These are phyloP conservation scores for Pangasius sanitwongsei DNA, from an alignment of 2,797 vertebrate genomes.

Conservation along the genomic window DNA sequence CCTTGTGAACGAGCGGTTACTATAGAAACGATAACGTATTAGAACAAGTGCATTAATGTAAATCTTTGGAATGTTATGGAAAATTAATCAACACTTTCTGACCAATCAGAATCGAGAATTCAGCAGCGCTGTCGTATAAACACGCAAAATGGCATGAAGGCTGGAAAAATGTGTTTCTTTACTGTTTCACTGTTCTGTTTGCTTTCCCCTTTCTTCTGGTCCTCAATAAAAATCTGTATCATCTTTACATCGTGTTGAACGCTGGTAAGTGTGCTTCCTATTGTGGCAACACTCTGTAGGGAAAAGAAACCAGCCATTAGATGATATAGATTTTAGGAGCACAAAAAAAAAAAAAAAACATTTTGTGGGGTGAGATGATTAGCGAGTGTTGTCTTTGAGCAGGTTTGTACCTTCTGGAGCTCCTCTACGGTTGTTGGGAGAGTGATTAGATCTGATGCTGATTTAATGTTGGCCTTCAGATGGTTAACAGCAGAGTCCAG, in stretches of 20 bases:
- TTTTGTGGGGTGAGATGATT: not conserved
- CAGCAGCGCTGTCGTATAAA: not conserved
- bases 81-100: not conserved
- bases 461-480: constrained; percentile 91
- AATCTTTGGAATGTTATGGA: not conserved
- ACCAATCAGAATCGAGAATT: not conserved
- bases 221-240: constrained; percentile 84
- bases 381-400: not conserved
- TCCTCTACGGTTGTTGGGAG: constrained; percentile 92
- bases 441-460: constrained; percentile 89
- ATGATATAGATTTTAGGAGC: not conserved
- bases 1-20: not conserved
- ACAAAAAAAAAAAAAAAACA: not conserved
- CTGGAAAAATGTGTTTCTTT: not conserved
- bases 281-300: constrained; percentile 90
- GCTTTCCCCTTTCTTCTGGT: constrained; percentile 79
- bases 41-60: too few relatives aligned
- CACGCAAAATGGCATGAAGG: not conserved
- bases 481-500: constrained; percentile 89
- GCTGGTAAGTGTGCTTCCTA: constrained; percentile 92
- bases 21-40: too few relatives aligned
- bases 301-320: not conserved
- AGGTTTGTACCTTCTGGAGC: constrained; percentile 85
- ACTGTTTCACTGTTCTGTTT: constrained; percentile 63
- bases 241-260: constrained; percentile 92